Conservation (phyloP, 1,140 invertebrate genomes). For the Anastatus disparis region DNA sequence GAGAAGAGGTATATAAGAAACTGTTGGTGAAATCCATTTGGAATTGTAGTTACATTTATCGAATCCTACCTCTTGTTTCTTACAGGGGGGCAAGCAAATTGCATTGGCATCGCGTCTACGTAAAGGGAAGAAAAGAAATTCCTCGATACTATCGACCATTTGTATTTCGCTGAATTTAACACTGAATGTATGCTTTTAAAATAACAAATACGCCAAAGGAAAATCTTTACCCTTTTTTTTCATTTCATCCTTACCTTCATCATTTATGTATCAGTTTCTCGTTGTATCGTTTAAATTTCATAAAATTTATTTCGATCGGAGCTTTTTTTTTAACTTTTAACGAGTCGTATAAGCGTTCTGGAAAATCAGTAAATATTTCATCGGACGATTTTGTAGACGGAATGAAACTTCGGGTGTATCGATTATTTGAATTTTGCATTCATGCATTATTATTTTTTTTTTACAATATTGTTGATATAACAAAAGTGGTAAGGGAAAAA, state of each 20-base stretch:
- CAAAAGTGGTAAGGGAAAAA: too few species aligned
- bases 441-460: too few species aligned
- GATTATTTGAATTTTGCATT: too few species aligned
- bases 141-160: slow-evolving; percentile 8
- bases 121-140: neutral
- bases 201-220: neutral
- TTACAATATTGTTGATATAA: too few species aligned
- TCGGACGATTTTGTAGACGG: neutral
- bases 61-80: slow-evolving; percentile 27
- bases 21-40: slow-evolving; percentile 33
- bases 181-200: neutral
- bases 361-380: slow-evolving; percentile 30
- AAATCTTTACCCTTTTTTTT: neutral
- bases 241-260: neutral
- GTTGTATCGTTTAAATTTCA: neutral
- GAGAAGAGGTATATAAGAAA: slow-evolving; percentile 1
- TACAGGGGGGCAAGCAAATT: slow-evolving; percentile 7
- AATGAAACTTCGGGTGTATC: too few species aligned
- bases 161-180: too few species aligned
- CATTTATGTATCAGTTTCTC: neutral
- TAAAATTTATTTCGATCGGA: neutral
- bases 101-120: slow-evolving; percentile 26
- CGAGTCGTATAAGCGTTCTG: neutral
- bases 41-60: slow-evolving; percentile 27
- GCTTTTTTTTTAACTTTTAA: neutral